Percentiles rank a stretch among this genome's conserved stretches.
Evolutionary conservation across 2,888 invertebrate genomes (phyloP).

Genomic region (Hyalella azteca): DNA sequence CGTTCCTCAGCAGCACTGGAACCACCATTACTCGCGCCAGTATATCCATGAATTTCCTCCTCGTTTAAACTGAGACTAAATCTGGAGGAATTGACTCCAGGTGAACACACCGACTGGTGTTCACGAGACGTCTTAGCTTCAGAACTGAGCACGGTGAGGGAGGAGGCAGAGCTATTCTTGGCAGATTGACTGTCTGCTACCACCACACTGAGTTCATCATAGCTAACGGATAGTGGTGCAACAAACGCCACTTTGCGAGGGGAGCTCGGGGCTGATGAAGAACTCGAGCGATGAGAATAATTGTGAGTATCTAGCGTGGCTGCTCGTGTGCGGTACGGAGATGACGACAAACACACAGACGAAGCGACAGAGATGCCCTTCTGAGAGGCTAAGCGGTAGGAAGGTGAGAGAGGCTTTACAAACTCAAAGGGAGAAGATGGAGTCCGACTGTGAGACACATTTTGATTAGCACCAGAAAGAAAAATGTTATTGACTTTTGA

Average conservation of each 20-base stretch:
- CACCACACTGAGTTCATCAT: slow-evolving; percentile 19
- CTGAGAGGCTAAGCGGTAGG: background rate
- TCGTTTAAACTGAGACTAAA: background rate
- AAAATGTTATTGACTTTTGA: background rate
- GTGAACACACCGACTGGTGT: background rate
- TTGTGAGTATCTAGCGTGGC: background rate
- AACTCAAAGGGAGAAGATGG: slow-evolving; percentile 10
- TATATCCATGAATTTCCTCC: slow-evolving; percentile 21
- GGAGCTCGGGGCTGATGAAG: slow-evolving; percentile 6
- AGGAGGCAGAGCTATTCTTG: background rate
- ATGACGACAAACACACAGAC: background rate
- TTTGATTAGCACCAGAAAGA: background rate
- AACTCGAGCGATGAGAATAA: background rate
- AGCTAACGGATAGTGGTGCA: background rate
- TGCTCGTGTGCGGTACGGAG: background rate
- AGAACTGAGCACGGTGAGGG: background rate
- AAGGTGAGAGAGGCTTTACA: background rate
- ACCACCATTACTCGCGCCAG: background rate
- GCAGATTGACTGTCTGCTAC: background rate
- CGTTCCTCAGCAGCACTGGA: background rate
- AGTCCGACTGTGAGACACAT: background rate
- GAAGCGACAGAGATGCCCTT: background rate
- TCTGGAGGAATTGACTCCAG: background rate
- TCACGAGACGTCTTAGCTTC: no score
- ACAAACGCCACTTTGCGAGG: background rate